Evolutionary conservation across 2,113 vertebrate species (phyloP), one percentile per base, ranked within the genome.

Genomic region (Geothlypis trichas): DNA sequence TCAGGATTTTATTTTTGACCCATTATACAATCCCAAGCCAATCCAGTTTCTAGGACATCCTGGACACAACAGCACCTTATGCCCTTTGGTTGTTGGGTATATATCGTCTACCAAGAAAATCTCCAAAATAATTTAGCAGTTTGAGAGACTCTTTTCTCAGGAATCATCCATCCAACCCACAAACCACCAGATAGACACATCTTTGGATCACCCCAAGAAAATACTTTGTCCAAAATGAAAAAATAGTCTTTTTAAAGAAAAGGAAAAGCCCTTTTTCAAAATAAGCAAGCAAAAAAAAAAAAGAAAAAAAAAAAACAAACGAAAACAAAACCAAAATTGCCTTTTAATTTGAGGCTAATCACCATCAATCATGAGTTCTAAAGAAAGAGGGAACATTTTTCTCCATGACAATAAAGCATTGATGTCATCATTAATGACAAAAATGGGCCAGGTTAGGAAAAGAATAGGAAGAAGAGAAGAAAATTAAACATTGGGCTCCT

Each of bases 1-100:
- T 22, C 21, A 67, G 21, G 23, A 76, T 58, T 92, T 73, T 37
- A 67, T 55, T 77, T 72, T 42, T 74, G 30, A 41, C 6, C 15
- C 23, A 44, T 5, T 26, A 31, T 1, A 33, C 1, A 0, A 31
- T 54, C 33, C 37, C n/a, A 75, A 24, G 5, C 2, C 15, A 72
- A 61, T 47, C 33, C 24, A 18, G 9, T 49, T 68, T 79, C 66
- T 66, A 42, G 61, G 61, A 37, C 28, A 15, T 16, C 24, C 35
- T 1, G 1, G 49, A 65, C 47, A 59, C 23, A 84, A 59, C 11
- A 89, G 26, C 41, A 78, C 5, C 6, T 84, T 77, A 21, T 47
- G 31, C 7, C n/a, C 5, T 66, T 73, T 67, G 31, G 31, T 69
- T 76, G 13, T 62, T 66, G 26, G 46, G 39, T 78, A 74, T 12